phyloP scores from a whole-genome alignment of 1,140 invertebrate genomes.

The Adelges cooleyi region DNA sequence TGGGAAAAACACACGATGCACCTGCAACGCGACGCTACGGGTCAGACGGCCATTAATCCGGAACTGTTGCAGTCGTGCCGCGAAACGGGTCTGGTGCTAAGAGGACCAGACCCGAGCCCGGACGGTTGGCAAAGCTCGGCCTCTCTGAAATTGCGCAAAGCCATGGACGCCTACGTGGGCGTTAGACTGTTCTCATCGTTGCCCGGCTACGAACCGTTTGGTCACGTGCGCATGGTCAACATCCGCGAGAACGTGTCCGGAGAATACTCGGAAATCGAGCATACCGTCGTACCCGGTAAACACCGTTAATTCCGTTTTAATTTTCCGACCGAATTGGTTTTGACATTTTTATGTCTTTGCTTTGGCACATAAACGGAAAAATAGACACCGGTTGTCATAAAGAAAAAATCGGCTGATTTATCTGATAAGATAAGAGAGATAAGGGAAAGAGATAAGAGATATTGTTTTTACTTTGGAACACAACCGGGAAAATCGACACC shows the following conservation, averaged over 20 bases:
- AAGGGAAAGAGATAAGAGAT: too few species aligned
- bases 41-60: not conserved
- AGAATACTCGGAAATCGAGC: slow-evolving; percentile 8
- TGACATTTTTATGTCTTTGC: too few species aligned
- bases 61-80: not conserved
- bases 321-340: not conserved
- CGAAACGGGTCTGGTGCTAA: not conserved
- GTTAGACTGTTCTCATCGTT: not conserved
- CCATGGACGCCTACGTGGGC: not conserved
- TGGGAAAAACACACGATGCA: not conserved
- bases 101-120: not conserved
- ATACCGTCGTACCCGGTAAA: not conserved
- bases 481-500: too few species aligned
- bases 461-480: too few species aligned
- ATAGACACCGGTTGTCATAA: too few species aligned
- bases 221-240: not conserved
- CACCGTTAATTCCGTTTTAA: too few species aligned
- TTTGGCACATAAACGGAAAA: too few species aligned
- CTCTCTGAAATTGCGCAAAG: not conserved
- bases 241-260: slow-evolving; percentile 3
- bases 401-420: too few species aligned
- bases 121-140: not conserved
- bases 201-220: not conserved
- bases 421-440: too few species aligned
- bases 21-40: not conserved